Evolutionary conservation across 2,113 vertebrate species (phyloP), one percentile per base, ranked within the genome.

Genomic region (Pseudopodoces humilis): DNA sequence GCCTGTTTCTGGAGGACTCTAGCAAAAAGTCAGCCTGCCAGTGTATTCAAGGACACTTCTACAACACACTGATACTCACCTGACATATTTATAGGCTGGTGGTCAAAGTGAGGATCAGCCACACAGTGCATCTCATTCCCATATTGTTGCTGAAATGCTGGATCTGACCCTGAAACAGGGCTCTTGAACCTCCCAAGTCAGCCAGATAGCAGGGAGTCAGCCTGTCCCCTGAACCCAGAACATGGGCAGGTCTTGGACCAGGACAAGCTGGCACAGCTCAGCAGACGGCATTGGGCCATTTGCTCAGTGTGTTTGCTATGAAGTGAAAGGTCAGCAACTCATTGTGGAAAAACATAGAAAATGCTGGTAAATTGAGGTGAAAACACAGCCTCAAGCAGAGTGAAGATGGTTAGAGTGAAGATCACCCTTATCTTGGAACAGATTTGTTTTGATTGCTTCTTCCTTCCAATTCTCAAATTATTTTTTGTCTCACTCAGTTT

Each of bases 91-190:
- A 21, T 0, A 46, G 28, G 69, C 27, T n/a, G n/a, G 28, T 17
- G 27, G 43, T 37, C 22, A 58, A 41, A 41, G 16, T 13, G 39
- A 5, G 1, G 25, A 23, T 68, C 43, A 28, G 18, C 10, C 50
- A 53, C 60, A 47, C 3, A 7, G 44, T 1, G 11, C 56, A 68
- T 28, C 49, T 39, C 28, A 7, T 31, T 53, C 15, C 60, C 13
- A 11, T 15, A 10, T 3, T 1, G 2, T 5, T 50, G 33, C 43
- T 77, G 6, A 0, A 44, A 37, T 19, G 21, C 33, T 50, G 31
- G 35, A 43, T 74, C 56, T 41, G 25, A 20, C 46, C 59, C 72
- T 27, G 5, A 15, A 46, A 2, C 1, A 11, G 43, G 13, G 18
- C 10, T 63, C 21, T 33, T 22, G 43, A 62, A 16, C 21, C 23